Evolutionary conservation across 1,140 invertebrate genomes (phyloP).

Genomic region (Trichoplusia ni): DNA sequence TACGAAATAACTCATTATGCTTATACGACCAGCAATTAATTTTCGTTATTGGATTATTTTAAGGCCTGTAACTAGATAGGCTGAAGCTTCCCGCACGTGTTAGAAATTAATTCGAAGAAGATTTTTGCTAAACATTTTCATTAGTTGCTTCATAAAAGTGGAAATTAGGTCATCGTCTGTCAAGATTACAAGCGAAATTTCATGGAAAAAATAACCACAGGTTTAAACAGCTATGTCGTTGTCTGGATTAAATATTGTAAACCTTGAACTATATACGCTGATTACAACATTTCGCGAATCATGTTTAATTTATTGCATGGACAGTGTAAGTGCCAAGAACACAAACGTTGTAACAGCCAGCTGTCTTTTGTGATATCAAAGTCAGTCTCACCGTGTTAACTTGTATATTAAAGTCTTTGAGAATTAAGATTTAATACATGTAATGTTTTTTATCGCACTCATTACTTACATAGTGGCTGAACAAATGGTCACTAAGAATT

Average conservation of each 20-base stretch:
- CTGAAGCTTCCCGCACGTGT: too few species aligned
- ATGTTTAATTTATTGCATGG: conserved; percentile 11
- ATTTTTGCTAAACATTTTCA: background rate
- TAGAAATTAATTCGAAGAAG: too few species aligned
- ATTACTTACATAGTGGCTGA: too few species aligned
- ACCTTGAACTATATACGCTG: conserved; percentile 25
- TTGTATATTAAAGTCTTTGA: background rate
- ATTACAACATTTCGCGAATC: conserved; percentile 24
- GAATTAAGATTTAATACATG: background rate
- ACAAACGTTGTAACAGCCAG: background rate
- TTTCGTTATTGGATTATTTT: too few species aligned
- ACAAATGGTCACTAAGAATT: too few species aligned
- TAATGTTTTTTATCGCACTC: background rate
- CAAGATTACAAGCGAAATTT: background rate
- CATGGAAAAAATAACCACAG: background rate
- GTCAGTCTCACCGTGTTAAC: background rate
- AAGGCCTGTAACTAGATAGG: too few species aligned
- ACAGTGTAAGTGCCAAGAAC: conserved; percentile 20
- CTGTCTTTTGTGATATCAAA: conserved; percentile 10
- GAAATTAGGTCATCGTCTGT: too few species aligned
- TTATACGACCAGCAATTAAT: too few species aligned
- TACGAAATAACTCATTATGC: too few species aligned
- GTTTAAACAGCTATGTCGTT: background rate
- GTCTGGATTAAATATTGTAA: background rate
- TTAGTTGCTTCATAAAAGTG: too few species aligned